phyloP scores from a whole-genome alignment of 2,113 vertebrate species.

The Nycticorax nycticorax region DNA sequence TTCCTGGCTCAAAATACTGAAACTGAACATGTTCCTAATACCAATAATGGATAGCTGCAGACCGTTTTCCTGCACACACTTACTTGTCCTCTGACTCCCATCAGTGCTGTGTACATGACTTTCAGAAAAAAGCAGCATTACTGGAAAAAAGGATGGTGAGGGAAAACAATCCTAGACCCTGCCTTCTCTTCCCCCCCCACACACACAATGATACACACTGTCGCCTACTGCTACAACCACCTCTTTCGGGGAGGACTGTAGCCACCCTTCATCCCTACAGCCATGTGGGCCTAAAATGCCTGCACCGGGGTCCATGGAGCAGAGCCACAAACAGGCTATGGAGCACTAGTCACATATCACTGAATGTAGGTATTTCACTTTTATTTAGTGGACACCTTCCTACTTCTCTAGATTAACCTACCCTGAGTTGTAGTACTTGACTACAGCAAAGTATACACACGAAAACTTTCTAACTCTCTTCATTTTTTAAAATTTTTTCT shows the following conservation, averaged over 20 bases:
- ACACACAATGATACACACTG: no score
- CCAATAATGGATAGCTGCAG: neutral
- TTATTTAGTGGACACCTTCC: neutral
- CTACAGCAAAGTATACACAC: neutral
- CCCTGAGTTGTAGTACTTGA: neutral
- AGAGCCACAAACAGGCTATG: neutral
- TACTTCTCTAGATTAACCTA: neutral
- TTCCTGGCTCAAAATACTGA: neutral
- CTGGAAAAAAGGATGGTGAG: neutral
- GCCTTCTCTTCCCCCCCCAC: no score
- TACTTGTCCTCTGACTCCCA: neutral
- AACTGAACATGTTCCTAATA: neutral
- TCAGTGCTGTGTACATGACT: neutral
- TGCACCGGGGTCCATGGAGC: neutral
- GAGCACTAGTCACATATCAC: accelerated
- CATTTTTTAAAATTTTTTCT: neutral
- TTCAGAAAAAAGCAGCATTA: neutral
- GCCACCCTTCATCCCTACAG: neutral
- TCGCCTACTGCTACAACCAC: neutral
- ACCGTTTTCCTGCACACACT: neutral
- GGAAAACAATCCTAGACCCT: neutral
- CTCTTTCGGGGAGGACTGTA: neutral
- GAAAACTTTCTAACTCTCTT: neutral
- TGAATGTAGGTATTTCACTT: neutral
- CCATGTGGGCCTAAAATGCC: neutral